Percentiles rank a stretch among this genome's conserved stretches.
Evolutionary conservation across 1,140 invertebrate species (phyloP).

Genomic region (Rhysida immarginata): DNA sequence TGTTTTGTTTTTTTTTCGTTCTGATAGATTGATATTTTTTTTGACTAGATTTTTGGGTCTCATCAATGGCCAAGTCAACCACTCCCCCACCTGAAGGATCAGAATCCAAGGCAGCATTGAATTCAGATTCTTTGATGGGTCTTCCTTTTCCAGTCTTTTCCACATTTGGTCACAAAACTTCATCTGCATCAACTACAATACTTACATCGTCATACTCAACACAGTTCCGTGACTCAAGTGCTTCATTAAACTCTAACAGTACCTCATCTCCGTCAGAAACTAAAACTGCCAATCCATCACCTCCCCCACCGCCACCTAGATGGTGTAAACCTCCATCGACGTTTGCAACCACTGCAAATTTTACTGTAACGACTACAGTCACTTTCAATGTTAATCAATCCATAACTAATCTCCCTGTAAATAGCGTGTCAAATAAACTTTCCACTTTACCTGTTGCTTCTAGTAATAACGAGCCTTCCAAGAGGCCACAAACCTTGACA

Average conservation of each 20-base stretch:
- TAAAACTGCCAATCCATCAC: too few relatives aligned
- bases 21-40: slow-evolving; percentile 1
- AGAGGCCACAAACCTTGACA: slow-evolving; percentile 3
- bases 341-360: slow-evolving; percentile 38
- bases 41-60: slow-evolving; percentile 67
- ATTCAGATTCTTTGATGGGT: too few relatives aligned
- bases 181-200: too few relatives aligned
- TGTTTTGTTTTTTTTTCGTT: background rate
- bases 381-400: slow-evolving; percentile 55
- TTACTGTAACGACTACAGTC: slow-evolving; percentile 63
- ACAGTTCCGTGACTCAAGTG: too few relatives aligned
- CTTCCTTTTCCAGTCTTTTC: slow-evolving; percentile 10
- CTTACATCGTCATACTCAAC: too few relatives aligned
- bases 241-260: too few relatives aligned
- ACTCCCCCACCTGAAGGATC: slow-evolving; percentile 41
- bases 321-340: slow-evolving; percentile 37
- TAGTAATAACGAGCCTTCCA: slow-evolving; percentile 5
- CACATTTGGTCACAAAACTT: background rate
- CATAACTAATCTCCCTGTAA: background rate
- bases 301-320: slow-evolving; percentile 43
- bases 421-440: background rate
- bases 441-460: background rate
- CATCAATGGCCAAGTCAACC: slow-evolving; percentile 59
- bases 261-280: too few relatives aligned
- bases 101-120: too few relatives aligned